Conservation (phyloP, 2,113 vertebrate species). For the Alces alces region DNA sequence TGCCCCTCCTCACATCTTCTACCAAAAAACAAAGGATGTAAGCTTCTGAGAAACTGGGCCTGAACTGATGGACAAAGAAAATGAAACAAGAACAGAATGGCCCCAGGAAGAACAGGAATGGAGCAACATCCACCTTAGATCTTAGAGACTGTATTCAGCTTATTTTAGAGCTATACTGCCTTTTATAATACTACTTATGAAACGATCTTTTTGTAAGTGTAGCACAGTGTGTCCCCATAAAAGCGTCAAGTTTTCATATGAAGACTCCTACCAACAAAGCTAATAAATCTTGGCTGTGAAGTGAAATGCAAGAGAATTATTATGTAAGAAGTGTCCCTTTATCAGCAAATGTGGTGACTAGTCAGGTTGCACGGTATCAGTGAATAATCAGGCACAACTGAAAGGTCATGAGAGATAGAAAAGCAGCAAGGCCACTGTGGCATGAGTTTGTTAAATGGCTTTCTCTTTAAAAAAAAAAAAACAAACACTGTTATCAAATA, state of each 20-base stretch:
- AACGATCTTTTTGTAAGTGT: neutral
- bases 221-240: slow-evolving; percentile 14
- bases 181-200: neutral
- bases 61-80: neutral
- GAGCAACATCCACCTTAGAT: neutral
- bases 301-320: slow-evolving; percentile 23
- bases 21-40: neutral
- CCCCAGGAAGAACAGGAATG: neutral
- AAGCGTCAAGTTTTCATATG: slow-evolving; percentile 1
- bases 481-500: neutral
- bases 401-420: slow-evolving; percentile 22
- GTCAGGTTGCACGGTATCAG: neutral
- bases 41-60: neutral
- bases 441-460: neutral
- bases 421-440: neutral
- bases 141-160: neutral
- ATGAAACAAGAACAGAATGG: neutral
- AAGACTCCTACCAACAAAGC: neutral
- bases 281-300: slow-evolving; percentile 48
- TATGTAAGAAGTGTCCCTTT: neutral
- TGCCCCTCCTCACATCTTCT: neutral
- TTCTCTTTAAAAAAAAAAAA: neutral
- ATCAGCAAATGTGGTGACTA: slow-evolving; percentile 30
- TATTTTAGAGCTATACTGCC: neutral
- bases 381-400: slow-evolving; percentile 39